phyloP scores from a whole-genome alignment of 1,140 invertebrate species.

The Chelonus insularis region DNA sequence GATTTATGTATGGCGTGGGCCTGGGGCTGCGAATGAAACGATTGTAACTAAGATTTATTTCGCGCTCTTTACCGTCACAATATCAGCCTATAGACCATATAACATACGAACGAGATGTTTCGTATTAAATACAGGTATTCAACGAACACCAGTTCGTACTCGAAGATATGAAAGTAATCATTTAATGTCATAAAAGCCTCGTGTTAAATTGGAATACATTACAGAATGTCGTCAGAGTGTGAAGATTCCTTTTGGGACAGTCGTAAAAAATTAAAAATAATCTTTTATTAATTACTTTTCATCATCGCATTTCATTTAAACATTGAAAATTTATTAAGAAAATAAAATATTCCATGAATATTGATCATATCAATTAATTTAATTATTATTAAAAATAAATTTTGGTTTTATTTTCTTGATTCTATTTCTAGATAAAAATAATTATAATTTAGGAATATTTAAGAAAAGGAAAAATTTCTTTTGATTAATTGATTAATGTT shows the following conservation, averaged over 20 bases:
- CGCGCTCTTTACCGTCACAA: constrained; percentile 55
- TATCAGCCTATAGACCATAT: constrained; percentile 42
- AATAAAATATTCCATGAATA: too few species aligned
- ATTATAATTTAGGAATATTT: too few species aligned
- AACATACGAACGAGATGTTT: background rate
- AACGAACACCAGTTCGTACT: constrained; percentile 17
- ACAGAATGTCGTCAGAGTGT: constrained; percentile 11
- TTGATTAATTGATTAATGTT: too few species aligned
- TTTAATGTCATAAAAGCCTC: constrained; percentile 27
- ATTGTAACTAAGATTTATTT: constrained; percentile 57
- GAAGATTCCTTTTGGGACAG: background rate
- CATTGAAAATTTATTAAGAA: too few species aligned
- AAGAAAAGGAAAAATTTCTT: too few species aligned
- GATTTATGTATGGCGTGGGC: constrained; percentile 51
- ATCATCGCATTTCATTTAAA: too few species aligned
- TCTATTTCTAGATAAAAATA: too few species aligned
- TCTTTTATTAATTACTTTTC: too few species aligned
- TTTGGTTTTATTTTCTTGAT: too few species aligned
- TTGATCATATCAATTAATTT: too few species aligned
- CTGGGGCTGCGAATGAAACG: constrained; percentile 50
- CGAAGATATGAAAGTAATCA: constrained; percentile 21
- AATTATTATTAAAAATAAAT: too few species aligned
- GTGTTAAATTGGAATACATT: constrained; percentile 33
- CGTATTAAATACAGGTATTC: constrained; percentile 28
- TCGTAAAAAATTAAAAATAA: too few species aligned